Evolutionary conservation across 2,888 invertebrate genomes (phyloP).

Genomic region (Limnephilus marmoratus): DNA sequence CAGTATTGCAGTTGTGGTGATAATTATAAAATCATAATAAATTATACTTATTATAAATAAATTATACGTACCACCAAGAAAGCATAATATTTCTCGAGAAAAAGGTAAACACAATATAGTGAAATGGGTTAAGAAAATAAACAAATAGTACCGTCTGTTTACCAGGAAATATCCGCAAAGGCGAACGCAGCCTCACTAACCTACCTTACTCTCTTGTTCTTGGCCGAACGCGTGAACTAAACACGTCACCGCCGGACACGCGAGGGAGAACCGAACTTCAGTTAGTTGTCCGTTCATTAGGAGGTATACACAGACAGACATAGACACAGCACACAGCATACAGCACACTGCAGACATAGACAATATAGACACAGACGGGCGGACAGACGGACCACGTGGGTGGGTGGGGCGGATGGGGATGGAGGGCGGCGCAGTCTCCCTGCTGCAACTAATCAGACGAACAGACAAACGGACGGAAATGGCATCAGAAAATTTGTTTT

Average conservation of each 20-base stretch:
- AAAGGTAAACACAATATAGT: not conserved
- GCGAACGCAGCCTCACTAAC: constrained; percentile 53
- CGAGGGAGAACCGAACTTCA: constrained; percentile 35
- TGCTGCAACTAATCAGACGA: constrained; percentile 65
- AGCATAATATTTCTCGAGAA: not conserved
- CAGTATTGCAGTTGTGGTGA: not conserved
- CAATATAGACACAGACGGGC: constrained; percentile 44
- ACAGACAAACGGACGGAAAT: constrained; percentile 37
- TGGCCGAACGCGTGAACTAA: constrained; percentile 63
- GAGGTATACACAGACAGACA: constrained; percentile 55
- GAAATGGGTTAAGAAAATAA: not conserved
- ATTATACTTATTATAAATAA: not conserved
- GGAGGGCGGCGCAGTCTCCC: constrained; percentile 65
- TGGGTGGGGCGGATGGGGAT: constrained; percentile 53
- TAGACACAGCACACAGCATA: not conserved
- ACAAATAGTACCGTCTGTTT: constrained; percentile 27
- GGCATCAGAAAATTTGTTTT: constrained; percentile 9
- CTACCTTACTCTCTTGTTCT: constrained; percentile 65
- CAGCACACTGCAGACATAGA: not conserved
- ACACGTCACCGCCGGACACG: constrained; percentile 66
- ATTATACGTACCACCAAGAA: not conserved
- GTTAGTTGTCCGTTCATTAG: constrained; percentile 61
- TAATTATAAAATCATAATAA: not conserved
- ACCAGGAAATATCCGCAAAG: constrained; percentile 51
- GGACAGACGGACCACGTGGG: constrained; percentile 58